Base-by-base conservation (phyloP, 2,797 vertebrate genomes). In the Pogoniulus pusillus region DNA sequence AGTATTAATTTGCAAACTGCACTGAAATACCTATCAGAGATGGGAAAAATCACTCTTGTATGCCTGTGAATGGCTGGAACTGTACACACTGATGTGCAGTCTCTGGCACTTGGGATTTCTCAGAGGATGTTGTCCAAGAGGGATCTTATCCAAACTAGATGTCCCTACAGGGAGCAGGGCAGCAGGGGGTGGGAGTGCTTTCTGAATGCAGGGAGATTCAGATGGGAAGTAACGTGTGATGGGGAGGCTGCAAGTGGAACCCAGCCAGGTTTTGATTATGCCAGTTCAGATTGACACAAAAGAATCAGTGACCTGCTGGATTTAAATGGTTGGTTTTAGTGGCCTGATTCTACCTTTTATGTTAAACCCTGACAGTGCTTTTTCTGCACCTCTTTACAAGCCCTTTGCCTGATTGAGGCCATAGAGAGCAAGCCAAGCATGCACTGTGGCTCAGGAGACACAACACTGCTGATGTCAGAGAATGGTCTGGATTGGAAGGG, bases 221-320 rank as follows among this genome's bases (percentile, higher is more conserved):
- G 90, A 88, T 68, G 20, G 60, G 57, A 78, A 93, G 86, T 85
- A 90, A 73, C 2, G 3, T 89, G 43, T 41, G 63, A 88, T 78
- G 63, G 85, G 88, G 39, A 84, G n/a, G 57, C 68, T 5, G 23
- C 5, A 82, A 18, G 64, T 43, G 89, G 81, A 96, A 87, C 68
- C 45, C 74, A 95, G 93, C 89, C 90, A 90, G 84, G 76, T 91
- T 97, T 92, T 94, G 78, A 93, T 93, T 96, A 86, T 94, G 86
- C 89, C 68, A 80, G 90, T 91, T 96, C 89, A 85, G 75, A 92
- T 39, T 69, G 91, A 68, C 81, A 85, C 63, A 95, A 90, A 89
- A 80, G 93, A 96, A 87, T 83, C 77, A 73, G 86, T 79, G 85
- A 94, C 76, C 90, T 92, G 77, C 71, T 83, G 54, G 70, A 94